phyloP scores from a whole-genome alignment of 2,113 vertebrate species.

The Acrocephalus arundinaceus region DNA sequence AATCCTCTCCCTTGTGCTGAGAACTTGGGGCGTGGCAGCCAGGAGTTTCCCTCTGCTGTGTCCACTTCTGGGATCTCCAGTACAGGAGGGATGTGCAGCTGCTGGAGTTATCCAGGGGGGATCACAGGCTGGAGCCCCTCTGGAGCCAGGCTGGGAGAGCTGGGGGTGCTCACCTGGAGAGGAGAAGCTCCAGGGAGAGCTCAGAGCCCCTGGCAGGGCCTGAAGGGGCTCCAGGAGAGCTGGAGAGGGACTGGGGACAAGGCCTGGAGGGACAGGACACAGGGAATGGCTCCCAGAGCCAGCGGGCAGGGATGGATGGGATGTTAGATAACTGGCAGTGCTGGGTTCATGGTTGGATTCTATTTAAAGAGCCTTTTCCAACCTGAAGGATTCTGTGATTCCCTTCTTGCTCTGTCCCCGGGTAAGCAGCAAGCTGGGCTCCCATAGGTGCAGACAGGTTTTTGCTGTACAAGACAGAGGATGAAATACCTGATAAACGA shows the following conservation, averaged over 20 bases:
- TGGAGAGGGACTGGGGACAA: too few species aligned
- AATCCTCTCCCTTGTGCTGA: too few species aligned
- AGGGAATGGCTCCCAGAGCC: too few species aligned
- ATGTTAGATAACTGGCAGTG: background rate
- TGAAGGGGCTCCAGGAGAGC: too few species aligned
- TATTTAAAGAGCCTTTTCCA: background rate
- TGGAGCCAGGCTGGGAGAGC: too few species aligned
- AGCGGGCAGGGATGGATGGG: background rate
- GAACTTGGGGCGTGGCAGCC: background rate
- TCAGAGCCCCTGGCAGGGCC: too few species aligned
- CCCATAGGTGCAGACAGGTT: constrained; percentile 25
- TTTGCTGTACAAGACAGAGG: constrained; percentile 50
- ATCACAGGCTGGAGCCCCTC: too few species aligned
- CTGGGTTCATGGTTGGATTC: background rate
- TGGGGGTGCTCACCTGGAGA: too few species aligned
- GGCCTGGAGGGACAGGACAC: too few species aligned
- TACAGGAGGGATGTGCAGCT: background rate
- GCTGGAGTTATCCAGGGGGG: background rate
- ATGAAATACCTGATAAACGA: constrained; percentile 63
- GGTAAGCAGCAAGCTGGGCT: constrained; percentile 74
- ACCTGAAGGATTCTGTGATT: background rate
- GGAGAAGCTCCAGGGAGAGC: too few species aligned
- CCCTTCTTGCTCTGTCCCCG: constrained; percentile 69
- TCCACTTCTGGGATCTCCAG: background rate
- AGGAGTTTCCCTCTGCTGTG: background rate